phyloP scores from a whole-genome alignment of 35 echinoderm and acorn worm species.

The Stichopus chloronotus region DNA sequence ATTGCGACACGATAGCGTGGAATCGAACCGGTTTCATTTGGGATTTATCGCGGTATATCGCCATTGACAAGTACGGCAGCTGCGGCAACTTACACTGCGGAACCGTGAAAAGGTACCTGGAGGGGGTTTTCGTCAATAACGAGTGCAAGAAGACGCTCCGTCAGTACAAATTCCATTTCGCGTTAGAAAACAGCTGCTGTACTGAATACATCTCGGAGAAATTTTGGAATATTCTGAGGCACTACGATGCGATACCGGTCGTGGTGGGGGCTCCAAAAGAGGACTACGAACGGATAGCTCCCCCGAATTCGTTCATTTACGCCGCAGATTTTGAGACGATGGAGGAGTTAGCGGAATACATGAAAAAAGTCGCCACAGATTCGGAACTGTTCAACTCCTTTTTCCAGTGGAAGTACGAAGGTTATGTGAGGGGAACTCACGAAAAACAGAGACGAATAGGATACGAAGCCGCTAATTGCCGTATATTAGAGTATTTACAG shows the following conservation, averaged over 20 bases:
- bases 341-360: conserved; percentile 19
- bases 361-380: conserved; percentile 38
- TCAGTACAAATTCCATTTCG: conserved; percentile 62
- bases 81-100: conserved; percentile 50
- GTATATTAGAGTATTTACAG: conserved; percentile 30
- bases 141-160: conserved; percentile 12
- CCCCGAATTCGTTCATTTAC: conserved; percentile 61
- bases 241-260: conserved; percentile 53
- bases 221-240: conserved; percentile 61
- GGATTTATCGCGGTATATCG: conserved; percentile 16
- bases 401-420: conserved; percentile 47
- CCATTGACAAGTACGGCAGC: conserved; percentile 47
- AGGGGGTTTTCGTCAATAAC: background rate
- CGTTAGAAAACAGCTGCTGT: conserved; percentile 53
- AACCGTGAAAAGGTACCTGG: background rate
- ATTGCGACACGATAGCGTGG: conserved; percentile 42
- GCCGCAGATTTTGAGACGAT: conserved; percentile 33
- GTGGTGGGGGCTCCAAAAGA: conserved; percentile 43
- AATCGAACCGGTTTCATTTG: conserved; percentile 35
- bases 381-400: conserved; percentile 34
- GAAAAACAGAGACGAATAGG: conserved; percentile 36
- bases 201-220: conserved; percentile 60
- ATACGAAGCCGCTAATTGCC: conserved; percentile 36
- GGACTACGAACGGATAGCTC: conserved; percentile 44
- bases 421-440: background rate